Evolutionary conservation across 2,797 vertebrate genomes (phyloP).

Genomic region (Nothura maculosa): DNA sequence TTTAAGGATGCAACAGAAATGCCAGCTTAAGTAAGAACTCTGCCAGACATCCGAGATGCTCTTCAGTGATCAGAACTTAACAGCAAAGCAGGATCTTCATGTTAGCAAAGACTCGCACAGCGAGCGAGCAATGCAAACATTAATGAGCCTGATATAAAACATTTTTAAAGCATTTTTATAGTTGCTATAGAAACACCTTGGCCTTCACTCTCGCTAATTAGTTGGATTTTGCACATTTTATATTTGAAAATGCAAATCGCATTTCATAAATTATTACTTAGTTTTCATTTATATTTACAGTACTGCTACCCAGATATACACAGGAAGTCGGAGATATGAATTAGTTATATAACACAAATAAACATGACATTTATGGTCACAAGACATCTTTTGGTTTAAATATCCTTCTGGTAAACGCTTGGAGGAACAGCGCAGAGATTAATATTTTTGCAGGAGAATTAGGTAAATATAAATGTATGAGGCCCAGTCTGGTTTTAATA

Average conservation of each 20-base stretch:
- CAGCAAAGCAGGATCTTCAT: constrained; percentile 69
- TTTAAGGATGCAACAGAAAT: constrained; percentile 31
- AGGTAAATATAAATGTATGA: constrained; percentile 75
- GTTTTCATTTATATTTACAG: constrained; percentile 87
- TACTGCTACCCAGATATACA: constrained; percentile 86
- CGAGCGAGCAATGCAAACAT: constrained; percentile 76
- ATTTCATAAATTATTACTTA: constrained; percentile 93
- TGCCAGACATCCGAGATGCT: neutral
- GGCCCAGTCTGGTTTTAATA: constrained; percentile 72
- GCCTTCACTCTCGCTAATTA: constrained; percentile 86
- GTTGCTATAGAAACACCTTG: constrained; percentile 89
- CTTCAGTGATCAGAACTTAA: constrained; percentile 69
- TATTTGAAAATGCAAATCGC: constrained; percentile 93
- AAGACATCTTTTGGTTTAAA: constrained; percentile 80
- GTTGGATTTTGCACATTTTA: constrained; percentile 88
- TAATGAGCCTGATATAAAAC: constrained; percentile 83
- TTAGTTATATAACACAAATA: constrained; percentile 90
- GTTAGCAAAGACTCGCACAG: constrained; percentile 78
- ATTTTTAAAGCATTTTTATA: constrained; percentile 84
- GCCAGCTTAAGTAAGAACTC: constrained; percentile 21
- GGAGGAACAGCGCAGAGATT: constrained; percentile 76
- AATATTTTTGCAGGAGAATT: constrained; percentile 75
- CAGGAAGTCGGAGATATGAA: constrained; percentile 89
- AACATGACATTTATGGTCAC: constrained; percentile 89
- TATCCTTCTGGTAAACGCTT: constrained; percentile 77